phyloP scores from a whole-genome alignment of 2,888 invertebrate genomes.

The Apomyelois bistriatella region DNA sequence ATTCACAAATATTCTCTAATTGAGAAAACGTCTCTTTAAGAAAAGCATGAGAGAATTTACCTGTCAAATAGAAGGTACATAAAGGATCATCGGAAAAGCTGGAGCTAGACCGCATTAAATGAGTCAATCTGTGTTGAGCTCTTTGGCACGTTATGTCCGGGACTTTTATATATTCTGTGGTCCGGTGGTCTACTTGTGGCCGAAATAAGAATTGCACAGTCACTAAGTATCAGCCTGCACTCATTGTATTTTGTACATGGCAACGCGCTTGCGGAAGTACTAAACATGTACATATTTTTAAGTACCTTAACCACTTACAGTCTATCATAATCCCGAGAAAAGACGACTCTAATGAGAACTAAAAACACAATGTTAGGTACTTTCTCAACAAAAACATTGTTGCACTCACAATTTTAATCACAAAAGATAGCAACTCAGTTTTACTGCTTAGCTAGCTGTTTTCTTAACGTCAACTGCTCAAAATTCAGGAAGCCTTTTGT shows the following conservation, averaged over 20 bases:
- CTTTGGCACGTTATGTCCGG: too few relatives aligned
- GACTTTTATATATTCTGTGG: too few relatives aligned
- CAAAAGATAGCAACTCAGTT: conserved; percentile 14
- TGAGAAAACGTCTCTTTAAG: too few relatives aligned
- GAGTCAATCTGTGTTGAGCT: too few relatives aligned
- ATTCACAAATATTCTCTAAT: too few relatives aligned
- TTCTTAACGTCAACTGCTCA: conserved; percentile 53
- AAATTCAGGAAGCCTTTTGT: conserved; percentile 64
- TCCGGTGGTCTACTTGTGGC: too few relatives aligned
- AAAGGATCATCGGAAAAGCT: too few relatives aligned
- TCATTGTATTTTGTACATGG: neutral
- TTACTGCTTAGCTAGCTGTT: conserved; percentile 8
- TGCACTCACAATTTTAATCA: conserved; percentile 13
- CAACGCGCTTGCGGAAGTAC: neutral
- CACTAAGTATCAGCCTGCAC: neutral
- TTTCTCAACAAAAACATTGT: conserved; percentile 7
- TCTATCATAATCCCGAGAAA: conserved; percentile 7
- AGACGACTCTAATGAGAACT: conserved; percentile 7
- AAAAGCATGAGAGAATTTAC: too few relatives aligned
- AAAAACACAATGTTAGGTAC: conserved; percentile 7
- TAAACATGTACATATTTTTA: conserved; percentile 6
- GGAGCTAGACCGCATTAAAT: too few relatives aligned
- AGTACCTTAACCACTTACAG: conserved; percentile 9
- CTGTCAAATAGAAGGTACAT: too few relatives aligned
- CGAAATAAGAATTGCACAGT: neutral